Evolutionary conservation across 2,888 invertebrate species (phyloP).

Genomic region (Parnassius apollo): DNA sequence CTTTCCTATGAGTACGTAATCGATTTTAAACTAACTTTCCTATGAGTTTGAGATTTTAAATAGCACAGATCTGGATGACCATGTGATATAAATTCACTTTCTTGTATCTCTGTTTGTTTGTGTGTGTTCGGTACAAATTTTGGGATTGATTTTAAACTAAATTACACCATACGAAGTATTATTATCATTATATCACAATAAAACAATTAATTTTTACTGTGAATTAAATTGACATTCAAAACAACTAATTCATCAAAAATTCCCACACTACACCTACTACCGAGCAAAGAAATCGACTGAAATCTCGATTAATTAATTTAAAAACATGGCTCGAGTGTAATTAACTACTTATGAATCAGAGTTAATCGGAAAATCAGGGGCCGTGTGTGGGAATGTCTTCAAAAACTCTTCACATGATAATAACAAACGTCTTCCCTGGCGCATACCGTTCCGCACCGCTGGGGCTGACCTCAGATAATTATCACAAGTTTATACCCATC

Average conservation of each 20-base stretch:
- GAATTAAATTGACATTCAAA: conserved; percentile 10
- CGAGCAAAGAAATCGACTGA: conserved; percentile 40
- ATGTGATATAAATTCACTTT: no score
- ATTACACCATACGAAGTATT: no score
- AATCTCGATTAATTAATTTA: conserved; percentile 61
- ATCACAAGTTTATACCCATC: conserved; percentile 70
- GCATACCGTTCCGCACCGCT: conserved; percentile 72
- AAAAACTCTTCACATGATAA: conserved; percentile 78
- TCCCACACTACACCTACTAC: conserved; percentile 45
- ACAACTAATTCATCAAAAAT: conserved; percentile 34
- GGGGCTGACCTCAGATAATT: conserved; percentile 74
- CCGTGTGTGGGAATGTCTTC: conserved; percentile 76
- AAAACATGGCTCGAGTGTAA: conserved; percentile 61
- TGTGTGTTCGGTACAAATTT: no score
- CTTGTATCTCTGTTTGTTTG: no score
- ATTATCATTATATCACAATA: background rate
- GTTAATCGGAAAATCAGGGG: conserved; percentile 74
- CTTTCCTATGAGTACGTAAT: no score
- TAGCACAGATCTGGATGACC: no score
- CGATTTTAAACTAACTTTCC: no score
- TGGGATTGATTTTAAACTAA: no score
- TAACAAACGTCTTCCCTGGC: conserved; percentile 68
- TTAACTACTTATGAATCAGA: conserved; percentile 75
- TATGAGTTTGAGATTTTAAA: no score
- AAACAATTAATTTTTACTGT: background rate